These are phyloP conservation scores for Xenentodon cancila DNA, from an alignment of 2,797 vertebrate species.

Conservation along the genomic window DNA sequence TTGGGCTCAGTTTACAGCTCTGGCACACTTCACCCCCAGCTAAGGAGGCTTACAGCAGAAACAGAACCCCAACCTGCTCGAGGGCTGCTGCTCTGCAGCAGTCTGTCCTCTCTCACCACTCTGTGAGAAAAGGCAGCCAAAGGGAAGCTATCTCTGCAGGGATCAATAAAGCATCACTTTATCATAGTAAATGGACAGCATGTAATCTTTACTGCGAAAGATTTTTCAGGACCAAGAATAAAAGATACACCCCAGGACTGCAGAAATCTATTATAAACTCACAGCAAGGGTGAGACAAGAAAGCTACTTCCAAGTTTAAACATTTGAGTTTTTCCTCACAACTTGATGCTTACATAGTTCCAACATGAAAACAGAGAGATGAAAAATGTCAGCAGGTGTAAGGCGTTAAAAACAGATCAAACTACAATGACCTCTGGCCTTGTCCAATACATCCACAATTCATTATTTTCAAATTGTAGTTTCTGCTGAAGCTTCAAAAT, in stretches of 20 bases:
- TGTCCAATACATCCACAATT: constrained; percentile 21
- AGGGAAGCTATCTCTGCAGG: constrained; percentile 41
- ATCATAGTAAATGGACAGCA: constrained; percentile 46
- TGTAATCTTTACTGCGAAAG: constrained; percentile 41
- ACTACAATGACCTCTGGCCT: constrained; percentile 42
- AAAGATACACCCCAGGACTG: constrained; percentile 32
- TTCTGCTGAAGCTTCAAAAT: constrained; percentile 8
- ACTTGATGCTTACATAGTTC: constrained; percentile 31
- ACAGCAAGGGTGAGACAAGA: constrained; percentile 37
- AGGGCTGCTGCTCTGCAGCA: constrained; percentile 13
- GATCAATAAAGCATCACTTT: constrained; percentile 59
- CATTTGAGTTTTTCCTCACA: constrained; percentile 30
- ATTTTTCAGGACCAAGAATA: constrained; percentile 27
- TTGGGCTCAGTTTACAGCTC: constrained; percentile 12
- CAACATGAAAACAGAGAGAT: constrained; percentile 14
- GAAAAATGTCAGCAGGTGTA: constrained; percentile 38
- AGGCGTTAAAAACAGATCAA: constrained; percentile 45
- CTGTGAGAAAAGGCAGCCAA: constrained; percentile 7
- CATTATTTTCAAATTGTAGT: background rate
- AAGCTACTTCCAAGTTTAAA: constrained; percentile 43
- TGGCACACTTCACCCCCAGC: constrained; percentile 20
- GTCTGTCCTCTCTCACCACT: constrained; percentile 38
- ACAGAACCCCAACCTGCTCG: constrained; percentile 25
- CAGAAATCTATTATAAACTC: constrained; percentile 57
- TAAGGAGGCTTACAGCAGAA: constrained; percentile 24